phyloP scores from a whole-genome alignment of 2,113 vertebrate species.

The Pyrgilauda ruficollis region DNA sequence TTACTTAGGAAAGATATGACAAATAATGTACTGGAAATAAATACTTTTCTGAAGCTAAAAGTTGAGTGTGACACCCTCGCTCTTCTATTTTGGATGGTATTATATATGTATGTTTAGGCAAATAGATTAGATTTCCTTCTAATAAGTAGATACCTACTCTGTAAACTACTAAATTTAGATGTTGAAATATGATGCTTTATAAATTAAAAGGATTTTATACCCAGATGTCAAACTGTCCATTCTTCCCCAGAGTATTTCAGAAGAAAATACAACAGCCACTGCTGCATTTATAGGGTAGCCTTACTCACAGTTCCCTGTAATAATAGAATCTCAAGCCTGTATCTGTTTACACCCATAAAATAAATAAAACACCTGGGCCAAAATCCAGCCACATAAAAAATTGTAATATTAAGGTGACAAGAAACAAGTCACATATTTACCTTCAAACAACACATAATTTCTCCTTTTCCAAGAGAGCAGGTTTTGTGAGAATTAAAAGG shows the following conservation, averaged over 20 bases:
- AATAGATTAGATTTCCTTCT: background rate
- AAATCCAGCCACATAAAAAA: background rate
- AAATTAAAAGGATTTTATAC: background rate
- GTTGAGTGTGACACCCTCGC: background rate
- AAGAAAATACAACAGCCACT: background rate
- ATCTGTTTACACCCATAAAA: background rate
- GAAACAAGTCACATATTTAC: background rate
- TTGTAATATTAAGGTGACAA: background rate
- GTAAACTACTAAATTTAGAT: background rate
- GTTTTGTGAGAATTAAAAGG: background rate
- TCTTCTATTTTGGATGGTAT: background rate
- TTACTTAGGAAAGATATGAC: background rate
- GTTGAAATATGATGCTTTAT: background rate
- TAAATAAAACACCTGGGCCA: background rate
- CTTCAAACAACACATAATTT: background rate
- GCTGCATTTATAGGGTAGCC: background rate
- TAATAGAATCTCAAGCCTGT: background rate
- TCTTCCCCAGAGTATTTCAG: background rate
- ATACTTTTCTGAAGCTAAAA: background rate
- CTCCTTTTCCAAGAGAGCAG: background rate
- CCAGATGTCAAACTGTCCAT: background rate
- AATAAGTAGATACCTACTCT: background rate
- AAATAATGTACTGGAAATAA: background rate
- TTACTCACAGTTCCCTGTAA: background rate
- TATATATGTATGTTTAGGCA: background rate